phyloP scores from a whole-genome alignment of 1,140 invertebrate genomes.

The Hirudo medicinalis region DNA sequence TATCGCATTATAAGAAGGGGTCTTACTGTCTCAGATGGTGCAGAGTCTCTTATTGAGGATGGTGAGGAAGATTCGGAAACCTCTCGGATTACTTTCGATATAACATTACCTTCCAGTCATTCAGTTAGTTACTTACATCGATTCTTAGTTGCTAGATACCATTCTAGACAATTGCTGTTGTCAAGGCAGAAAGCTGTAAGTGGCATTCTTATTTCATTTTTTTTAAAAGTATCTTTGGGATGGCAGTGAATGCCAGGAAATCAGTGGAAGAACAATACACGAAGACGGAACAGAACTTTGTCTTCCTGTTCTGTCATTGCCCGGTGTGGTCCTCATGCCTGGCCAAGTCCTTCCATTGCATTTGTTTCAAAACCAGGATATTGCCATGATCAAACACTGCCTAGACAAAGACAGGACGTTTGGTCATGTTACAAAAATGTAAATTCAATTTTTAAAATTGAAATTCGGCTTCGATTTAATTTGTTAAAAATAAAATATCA shows the following conservation, averaged over 20 bases:
- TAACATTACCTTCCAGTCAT: conserved; percentile 3
- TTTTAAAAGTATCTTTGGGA: conserved; percentile 6
- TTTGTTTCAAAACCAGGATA: conserved; percentile 45
- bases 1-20: no score
- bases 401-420: conserved; percentile 50
- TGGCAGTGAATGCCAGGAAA: conserved; percentile 51
- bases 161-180: no score
- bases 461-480: not conserved
- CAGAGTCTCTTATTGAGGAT: conserved; percentile 4
- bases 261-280: conserved; percentile 50
- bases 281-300: conserved; percentile 43
- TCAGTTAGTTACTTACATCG: not conserved
- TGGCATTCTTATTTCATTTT: no score
- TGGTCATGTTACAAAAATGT: conserved; percentile 48
- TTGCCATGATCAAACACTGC: conserved; percentile 47
- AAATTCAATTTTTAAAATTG: conserved; percentile 11
- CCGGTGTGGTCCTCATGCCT: conserved; percentile 53
- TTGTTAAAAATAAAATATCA: not conserved
- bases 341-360: conserved; percentile 59
- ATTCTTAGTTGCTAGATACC: not conserved
- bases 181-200: no score
- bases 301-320: conserved; percentile 49
- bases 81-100: not conserved
- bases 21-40: no score
- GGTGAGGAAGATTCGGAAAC: not conserved